Evolutionary conservation across 2,113 vertebrate species (phyloP), one percentile per base, ranked within the genome.

Genomic region (Phalacrocorax pelagicus): DNA sequence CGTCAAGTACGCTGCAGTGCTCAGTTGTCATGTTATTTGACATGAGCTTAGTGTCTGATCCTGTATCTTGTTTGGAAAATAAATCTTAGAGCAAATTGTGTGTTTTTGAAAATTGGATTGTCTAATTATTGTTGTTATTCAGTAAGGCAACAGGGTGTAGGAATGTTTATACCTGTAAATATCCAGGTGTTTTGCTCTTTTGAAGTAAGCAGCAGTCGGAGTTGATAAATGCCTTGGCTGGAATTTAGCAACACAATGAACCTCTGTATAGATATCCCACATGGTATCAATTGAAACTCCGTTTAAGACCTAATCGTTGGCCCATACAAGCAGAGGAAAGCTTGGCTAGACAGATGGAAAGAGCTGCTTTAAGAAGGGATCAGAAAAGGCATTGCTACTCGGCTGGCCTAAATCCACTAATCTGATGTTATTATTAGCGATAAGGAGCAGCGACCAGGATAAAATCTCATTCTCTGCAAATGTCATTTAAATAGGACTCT

Each of bases 381-480:
- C 97, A 96, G 96, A 97, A 97, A 97, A 97, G 92, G 94, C 97
- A 96, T 91, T 97, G 97, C 97, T 98, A 91, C 96, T 98, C 73
- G 14, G 59, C 95, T 92, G 95, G 96, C 97, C 97, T 98, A 98
- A 98, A 98, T 98, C 98, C 97, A 96, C 96, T 98, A 98, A 98
- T 98, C 98, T 98, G 97, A 97, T 98, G 97, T 98, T 98, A 98
- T 98, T 98, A 98, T 98, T 98, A 98, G 97, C 62, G 82, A 98
- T 98, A 97, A 98, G 97, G 97, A 98, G 95, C 96, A 96, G 97
- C 95, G 80, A 95, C 96, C 96, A 96, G 98, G 97, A 98, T 98
- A 98, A 98, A 98, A 98, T 98, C 97, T 97, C 97, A 98, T 98
- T 97, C 95, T 97, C 96, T 97, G 96, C 87, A 98, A 97, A 98